Conservation (phyloP, 35 echinoderm and acorn worm genomes). For the Lytechinus pictus region DNA sequence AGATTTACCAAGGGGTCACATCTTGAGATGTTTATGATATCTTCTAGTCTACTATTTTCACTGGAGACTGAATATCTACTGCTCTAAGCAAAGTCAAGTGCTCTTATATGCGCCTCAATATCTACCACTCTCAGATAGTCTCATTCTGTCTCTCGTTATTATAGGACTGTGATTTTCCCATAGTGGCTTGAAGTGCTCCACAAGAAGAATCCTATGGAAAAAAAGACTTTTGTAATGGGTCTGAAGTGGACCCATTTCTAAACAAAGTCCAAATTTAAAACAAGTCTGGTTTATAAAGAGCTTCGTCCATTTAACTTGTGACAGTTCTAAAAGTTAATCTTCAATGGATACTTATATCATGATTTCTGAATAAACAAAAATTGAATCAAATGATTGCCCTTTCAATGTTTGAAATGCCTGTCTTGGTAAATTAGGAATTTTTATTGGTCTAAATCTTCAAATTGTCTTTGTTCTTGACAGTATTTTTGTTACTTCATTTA, state of each 20-base stretch:
- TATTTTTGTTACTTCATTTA: too few relatives aligned
- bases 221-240: background rate
- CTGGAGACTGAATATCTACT: background rate
- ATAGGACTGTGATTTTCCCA: too few relatives aligned
- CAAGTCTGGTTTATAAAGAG: background rate
- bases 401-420: too few relatives aligned
- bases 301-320: background rate
- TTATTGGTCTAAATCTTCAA: too few relatives aligned
- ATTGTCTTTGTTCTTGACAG: too few relatives aligned
- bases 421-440: too few relatives aligned
- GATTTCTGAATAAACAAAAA: too few relatives aligned
- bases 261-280: background rate
- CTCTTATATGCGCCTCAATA: background rate
- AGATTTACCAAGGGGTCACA: background rate
- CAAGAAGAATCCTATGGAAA: background rate
- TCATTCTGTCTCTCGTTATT: background rate
- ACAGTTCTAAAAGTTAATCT: too few relatives aligned
- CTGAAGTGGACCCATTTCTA: slow-evolving; percentile 17
- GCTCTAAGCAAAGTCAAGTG: background rate
- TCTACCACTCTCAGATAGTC: background rate
- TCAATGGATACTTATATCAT: too few relatives aligned
- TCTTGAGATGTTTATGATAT: background rate
- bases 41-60: background rate
- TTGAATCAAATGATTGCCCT: too few relatives aligned
- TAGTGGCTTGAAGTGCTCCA: background rate